Conservation (phyloP, 1,140 invertebrate genomes). For the Apolygus lucorum region DNA sequence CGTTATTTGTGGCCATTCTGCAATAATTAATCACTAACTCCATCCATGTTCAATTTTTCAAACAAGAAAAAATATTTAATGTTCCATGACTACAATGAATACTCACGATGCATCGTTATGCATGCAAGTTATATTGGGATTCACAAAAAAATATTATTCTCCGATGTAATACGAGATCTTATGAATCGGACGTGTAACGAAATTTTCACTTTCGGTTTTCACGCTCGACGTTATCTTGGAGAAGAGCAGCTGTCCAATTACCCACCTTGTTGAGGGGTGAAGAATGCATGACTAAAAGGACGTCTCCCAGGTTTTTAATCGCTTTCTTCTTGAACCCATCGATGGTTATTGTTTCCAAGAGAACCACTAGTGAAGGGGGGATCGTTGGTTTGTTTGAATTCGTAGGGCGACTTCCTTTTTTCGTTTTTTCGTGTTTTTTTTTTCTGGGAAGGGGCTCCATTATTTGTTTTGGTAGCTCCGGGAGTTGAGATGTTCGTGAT, state of each 20-base stretch:
- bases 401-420: no score
- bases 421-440: background rate
- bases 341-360: background rate
- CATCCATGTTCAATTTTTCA: no score
- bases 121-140: no score
- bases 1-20: no score
- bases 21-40: no score
- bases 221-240: background rate
- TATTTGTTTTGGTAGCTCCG: no score
- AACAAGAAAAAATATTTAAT: no score
- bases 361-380: background rate
- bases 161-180: no score
- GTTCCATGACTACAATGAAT: no score
- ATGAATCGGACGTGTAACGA: no score
- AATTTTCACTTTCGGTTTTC: background rate
- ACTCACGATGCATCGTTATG: no score
- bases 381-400: background rate
- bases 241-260: background rate
- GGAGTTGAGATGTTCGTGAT: background rate
- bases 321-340: background rate
- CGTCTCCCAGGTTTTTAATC: background rate
- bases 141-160: no score
- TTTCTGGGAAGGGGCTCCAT: background rate
- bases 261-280: background rate
- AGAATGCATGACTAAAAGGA: constrained; percentile 14